These are phyloP conservation scores for Scaptodrosophila latifasciaeformis DNA, from an alignment of 2,888 invertebrate genomes.

Conservation along the genomic window DNA sequence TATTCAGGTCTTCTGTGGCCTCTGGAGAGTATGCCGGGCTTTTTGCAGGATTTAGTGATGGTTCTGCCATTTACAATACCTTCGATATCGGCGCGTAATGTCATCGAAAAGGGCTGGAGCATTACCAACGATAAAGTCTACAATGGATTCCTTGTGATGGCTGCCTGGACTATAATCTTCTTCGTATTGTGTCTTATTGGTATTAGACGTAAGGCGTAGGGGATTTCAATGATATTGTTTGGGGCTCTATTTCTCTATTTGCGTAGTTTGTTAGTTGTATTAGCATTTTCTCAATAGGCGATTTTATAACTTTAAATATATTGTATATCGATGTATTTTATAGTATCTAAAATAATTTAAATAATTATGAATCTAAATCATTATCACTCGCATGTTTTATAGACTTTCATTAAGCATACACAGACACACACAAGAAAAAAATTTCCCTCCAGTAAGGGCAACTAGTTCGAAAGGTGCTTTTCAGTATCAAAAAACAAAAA, in stretches of 20 bases:
- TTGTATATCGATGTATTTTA: constrained; percentile 29
- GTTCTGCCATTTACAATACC: constrained; percentile 87
- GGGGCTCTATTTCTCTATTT: constrained; percentile 21
- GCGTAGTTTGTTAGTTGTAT: constrained; percentile 34
- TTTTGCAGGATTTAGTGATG: constrained; percentile 79
- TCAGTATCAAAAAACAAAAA: too few species aligned
- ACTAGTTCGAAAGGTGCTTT: too few species aligned
- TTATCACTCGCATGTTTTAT: constrained; percentile 63
- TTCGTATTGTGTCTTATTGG: constrained; percentile 78
- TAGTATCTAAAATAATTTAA: constrained; percentile 59
- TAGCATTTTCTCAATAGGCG: constrained; percentile 61
- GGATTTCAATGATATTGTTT: too few species aligned
- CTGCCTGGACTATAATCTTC: constrained; percentile 80
- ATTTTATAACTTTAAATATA: constrained; percentile 42
- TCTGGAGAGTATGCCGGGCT: constrained; percentile 80
- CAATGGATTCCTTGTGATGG: constrained; percentile 82
- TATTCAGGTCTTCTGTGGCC: constrained; percentile 80
- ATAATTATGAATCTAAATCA: constrained; percentile 56
- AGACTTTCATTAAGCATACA: constrained; percentile 51
- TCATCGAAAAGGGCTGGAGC: constrained; percentile 85
- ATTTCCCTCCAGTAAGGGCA: too few species aligned
- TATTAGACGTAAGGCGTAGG: constrained; percentile 75
- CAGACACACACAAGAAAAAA: neutral
- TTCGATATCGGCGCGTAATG: constrained; percentile 83
- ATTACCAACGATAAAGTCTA: constrained; percentile 82